Evolutionary conservation across 2,888 invertebrate genomes (phyloP).

Genomic region (Ptilodon capucinus): DNA sequence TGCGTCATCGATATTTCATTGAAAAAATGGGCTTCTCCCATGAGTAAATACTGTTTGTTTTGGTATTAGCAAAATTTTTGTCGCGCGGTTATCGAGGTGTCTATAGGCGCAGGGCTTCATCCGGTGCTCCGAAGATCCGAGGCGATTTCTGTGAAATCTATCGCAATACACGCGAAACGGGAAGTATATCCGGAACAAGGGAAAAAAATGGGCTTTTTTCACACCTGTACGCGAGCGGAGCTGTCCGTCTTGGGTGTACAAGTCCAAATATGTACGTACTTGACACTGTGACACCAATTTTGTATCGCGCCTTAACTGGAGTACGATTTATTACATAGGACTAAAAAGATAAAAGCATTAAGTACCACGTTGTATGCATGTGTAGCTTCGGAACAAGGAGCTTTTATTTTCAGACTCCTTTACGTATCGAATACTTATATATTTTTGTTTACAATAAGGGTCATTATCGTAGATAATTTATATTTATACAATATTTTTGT

Average conservation of each 20-base stretch:
- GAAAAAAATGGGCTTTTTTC: conserved; percentile 63
- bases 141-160: conserved; percentile 75
- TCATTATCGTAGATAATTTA: too few relatives aligned
- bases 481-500: too few relatives aligned
- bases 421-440: too few relatives aligned
- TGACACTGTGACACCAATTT: conserved; percentile 7
- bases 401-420: too few relatives aligned
- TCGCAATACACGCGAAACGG: conserved; percentile 76
- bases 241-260: conserved; percentile 29
- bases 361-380: too few relatives aligned
- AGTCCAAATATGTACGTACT: conserved; percentile 1
- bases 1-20: too few relatives aligned
- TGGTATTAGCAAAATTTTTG: too few relatives aligned
- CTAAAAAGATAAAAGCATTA: conserved; percentile 22
- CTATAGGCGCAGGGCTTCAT: conserved; percentile 77
- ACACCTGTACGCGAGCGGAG: conserved; percentile 50
- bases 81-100: too few relatives aligned
- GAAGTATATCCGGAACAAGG: conserved; percentile 79
- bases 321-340: neutral
- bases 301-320: neutral
- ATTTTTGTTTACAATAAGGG: too few relatives aligned
- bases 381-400: too few relatives aligned
- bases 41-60: too few relatives aligned
- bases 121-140: conserved; percentile 66
- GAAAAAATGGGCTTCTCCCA: too few relatives aligned